Evolutionary conservation across 2,113 vertebrate genomes (phyloP).

Genomic region (Gobius niger): DNA sequence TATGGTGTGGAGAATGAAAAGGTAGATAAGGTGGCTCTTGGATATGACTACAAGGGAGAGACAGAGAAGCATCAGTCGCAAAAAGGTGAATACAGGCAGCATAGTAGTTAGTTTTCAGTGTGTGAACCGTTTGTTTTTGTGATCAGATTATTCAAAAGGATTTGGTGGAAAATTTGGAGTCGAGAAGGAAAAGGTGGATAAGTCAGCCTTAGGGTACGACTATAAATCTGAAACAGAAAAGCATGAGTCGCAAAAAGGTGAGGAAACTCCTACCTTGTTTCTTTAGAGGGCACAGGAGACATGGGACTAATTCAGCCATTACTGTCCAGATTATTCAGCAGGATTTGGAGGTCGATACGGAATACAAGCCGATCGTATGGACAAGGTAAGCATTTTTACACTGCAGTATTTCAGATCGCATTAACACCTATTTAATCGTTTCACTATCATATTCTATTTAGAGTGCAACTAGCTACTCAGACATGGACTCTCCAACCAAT

Average conservation of each 20-base stretch:
- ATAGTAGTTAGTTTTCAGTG: not conserved
- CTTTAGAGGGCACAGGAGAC: not conserved
- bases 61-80: constrained; percentile 88
- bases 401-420: not conserved
- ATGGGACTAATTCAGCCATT: not conserved
- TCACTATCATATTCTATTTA: constrained; percentile 40
- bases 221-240: constrained; percentile 24
- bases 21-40: constrained; percentile 84
- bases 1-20: constrained; percentile 87
- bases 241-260: constrained; percentile 20
- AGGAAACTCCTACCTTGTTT: not conserved
- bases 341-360: constrained; percentile 93
- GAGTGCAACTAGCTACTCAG: constrained; percentile 84
- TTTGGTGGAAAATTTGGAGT: constrained; percentile 31
- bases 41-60: constrained; percentile 87
- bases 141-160: constrained; percentile 22
- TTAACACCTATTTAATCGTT: not conserved
- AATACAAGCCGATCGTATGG: constrained; percentile 88
- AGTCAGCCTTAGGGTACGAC: constrained; percentile 24
- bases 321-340: constrained; percentile 85
- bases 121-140: not conserved
- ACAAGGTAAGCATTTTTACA: constrained; percentile 81
- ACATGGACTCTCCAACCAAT: constrained; percentile 83
- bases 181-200: constrained; percentile 27
- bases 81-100: constrained; percentile 69